Evolutionary conservation across 2,797 vertebrate species (phyloP).

Genomic region (Artibeus lituratus): DNA sequence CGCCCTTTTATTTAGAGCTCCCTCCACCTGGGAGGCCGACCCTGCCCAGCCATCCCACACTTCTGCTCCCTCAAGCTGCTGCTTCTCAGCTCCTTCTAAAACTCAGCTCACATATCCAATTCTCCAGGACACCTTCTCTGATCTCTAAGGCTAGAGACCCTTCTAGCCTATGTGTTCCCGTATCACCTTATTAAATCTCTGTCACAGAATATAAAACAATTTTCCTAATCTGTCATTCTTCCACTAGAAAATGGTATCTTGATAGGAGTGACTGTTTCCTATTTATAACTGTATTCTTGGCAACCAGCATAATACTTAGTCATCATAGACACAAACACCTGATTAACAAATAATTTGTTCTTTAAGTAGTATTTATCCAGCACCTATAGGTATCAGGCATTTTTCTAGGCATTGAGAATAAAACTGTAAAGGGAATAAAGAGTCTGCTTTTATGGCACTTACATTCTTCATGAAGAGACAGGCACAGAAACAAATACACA

Average conservation of each 20-base stretch:
- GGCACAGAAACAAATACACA: background rate
- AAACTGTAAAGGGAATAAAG: background rate
- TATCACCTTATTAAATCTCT: background rate
- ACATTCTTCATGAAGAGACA: background rate
- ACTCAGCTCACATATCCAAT: background rate
- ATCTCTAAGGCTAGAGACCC: background rate
- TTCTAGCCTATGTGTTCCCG: background rate
- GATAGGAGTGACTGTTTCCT: background rate
- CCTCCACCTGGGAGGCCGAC: background rate
- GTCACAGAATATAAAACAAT: background rate
- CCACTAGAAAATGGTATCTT: background rate
- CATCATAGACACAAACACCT: background rate
- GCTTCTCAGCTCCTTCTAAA: background rate
- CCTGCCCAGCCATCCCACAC: too few relatives aligned
- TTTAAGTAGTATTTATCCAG: constrained; percentile 2
- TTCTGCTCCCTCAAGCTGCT: background rate
- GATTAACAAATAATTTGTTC: constrained; percentile 8
- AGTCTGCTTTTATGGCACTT: background rate
- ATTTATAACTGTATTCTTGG: constrained; percentile 36
- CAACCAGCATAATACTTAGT: background rate
- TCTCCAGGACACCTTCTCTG: background rate
- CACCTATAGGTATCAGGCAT: background rate
- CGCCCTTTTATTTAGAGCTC: background rate
- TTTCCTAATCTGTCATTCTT: background rate
- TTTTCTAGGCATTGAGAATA: background rate